Evolutionary conservation across 2,797 vertebrate genomes (phyloP).

Genomic region (Acomys russatus): DNA sequence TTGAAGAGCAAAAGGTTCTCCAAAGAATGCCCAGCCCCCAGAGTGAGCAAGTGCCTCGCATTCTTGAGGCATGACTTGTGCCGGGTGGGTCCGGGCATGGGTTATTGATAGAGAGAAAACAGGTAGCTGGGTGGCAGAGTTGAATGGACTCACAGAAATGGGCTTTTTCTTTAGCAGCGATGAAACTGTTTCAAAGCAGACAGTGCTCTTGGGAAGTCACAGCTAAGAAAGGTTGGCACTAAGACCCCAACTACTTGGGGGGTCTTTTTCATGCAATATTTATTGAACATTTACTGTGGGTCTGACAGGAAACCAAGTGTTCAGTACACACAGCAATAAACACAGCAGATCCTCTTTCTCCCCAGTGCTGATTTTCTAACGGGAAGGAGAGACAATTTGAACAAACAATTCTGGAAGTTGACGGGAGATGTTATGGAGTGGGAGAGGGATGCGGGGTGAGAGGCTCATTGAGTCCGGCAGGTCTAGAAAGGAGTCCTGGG

Average conservation of each 20-base stretch:
- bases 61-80: slow-evolving; percentile 83
- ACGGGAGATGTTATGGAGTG: neutral
- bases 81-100: slow-evolving; percentile 59
- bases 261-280: neutral
- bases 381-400: neutral
- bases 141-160: neutral
- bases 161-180: neutral
- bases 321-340: neutral
- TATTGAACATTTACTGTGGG: neutral
- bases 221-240: neutral
- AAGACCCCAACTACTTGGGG: neutral
- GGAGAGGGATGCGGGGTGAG: neutral
- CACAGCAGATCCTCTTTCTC: neutral
- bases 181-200: neutral
- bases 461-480: too few relatives aligned
- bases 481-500: neutral
- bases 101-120: neutral
- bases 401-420: neutral
- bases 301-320: neutral
- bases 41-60: slow-evolving; percentile 74
- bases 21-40: slow-evolving; percentile 79
- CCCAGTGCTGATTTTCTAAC: neutral
- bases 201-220: neutral
- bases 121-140: neutral
- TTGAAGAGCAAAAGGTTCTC: slow-evolving; percentile 87